Conservation (phyloP, 2,797 vertebrate genomes). For the Oreonectes daqikongensis region DNA sequence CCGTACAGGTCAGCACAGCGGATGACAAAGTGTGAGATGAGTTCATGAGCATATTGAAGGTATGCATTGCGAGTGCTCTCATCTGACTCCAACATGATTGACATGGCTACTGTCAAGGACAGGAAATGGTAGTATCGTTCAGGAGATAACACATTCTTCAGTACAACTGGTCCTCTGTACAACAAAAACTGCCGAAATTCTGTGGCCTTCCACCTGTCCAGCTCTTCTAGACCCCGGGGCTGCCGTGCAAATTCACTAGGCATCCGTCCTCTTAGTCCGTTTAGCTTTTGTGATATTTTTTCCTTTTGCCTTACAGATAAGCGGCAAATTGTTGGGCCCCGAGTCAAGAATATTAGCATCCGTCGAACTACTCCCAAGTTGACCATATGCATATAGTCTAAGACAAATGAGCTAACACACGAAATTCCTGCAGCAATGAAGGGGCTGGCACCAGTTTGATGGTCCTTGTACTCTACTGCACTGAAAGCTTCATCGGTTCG, state of each 20-base stretch:
- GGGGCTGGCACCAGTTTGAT: slow-evolving; percentile 39
- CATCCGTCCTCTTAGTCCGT: background rate
- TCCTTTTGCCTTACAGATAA: slow-evolving; percentile 40
- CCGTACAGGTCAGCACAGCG: slow-evolving; percentile 14
- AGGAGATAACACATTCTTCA: slow-evolving; percentile 1
- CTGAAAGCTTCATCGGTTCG: slow-evolving; percentile 39
- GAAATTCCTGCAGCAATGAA: slow-evolving; percentile 50
- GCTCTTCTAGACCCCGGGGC: background rate
- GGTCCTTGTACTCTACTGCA: slow-evolving; percentile 31
- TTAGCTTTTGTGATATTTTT: background rate
- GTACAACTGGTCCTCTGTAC: background rate
- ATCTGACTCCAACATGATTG: background rate
- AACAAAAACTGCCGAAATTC: background rate
- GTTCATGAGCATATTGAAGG: slow-evolving; percentile 15
- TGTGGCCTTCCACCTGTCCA: slow-evolving; percentile 8
- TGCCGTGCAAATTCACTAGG: slow-evolving; percentile 14
- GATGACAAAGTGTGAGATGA: slow-evolving; percentile 17
- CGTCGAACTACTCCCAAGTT: background rate
- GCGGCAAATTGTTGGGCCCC: background rate
- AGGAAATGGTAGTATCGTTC: slow-evolving; percentile 2
- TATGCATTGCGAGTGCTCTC: background rate
- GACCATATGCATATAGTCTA: slow-evolving; percentile 20
- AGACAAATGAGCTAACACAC: slow-evolving; percentile 42
- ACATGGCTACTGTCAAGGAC: background rate
- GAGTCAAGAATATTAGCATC: slow-evolving; percentile 14